Percentiles rank a stretch among this genome's conserved stretches.
Conservation (phyloP, 2,888 invertebrate genomes). For the Leptarthrus brevirostris region DNA sequence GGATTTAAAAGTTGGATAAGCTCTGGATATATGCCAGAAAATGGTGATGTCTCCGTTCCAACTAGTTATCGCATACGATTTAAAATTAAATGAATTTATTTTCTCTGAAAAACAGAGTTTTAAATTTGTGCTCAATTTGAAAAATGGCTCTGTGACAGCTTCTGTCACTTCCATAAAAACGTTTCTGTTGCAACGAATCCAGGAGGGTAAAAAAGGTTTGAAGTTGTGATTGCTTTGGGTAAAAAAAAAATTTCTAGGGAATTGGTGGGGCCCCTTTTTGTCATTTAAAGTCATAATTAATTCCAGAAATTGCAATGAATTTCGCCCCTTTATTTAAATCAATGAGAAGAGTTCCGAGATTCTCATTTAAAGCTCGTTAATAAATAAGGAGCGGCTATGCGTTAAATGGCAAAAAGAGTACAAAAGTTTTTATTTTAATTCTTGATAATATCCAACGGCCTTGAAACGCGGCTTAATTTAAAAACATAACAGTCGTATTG, state of each 20-base stretch:
- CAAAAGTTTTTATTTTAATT: no score
- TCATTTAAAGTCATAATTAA: conserved; percentile 31
- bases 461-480: no score
- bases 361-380: no score
- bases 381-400: no score
- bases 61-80: conserved; percentile 43
- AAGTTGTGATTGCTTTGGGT: not conserved
- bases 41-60: conserved; percentile 45
- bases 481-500: no score
- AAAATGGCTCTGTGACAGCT: conserved; percentile 47
- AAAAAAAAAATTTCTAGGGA: not conserved
- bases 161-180: conserved; percentile 40
- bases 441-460: no score
- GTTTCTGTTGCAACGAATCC: conserved; percentile 16
- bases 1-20: conserved; percentile 44
- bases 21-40: conserved; percentile 47
- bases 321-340: no score
- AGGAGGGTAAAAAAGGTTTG: not conserved
- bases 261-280: not conserved
- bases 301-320: not conserved
- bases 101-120: conserved; percentile 43
- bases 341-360: no score
- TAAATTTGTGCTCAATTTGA: conserved; percentile 46
- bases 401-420: no score
- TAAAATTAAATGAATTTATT: conserved; percentile 48